Evolutionary conservation across 2,113 vertebrate species (phyloP), one percentile per base, ranked within the genome.

Genomic region (Syngnathus typhle): DNA sequence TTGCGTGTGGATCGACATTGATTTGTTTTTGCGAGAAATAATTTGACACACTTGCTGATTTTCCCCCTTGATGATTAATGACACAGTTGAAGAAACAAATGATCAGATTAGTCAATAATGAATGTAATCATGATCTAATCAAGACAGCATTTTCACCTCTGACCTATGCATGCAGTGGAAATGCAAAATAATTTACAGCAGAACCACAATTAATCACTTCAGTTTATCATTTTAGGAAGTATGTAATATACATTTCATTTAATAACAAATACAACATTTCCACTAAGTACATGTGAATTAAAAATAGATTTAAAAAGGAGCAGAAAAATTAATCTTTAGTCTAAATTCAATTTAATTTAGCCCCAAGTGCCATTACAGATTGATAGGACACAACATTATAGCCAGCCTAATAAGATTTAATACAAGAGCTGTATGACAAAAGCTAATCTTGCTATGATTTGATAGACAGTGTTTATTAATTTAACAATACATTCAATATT

Each of bases 41-140:
- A 61, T 61, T 61, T 61, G 59, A 21, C 19, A 61, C 59, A 41
- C 59, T 61, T 61, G 59, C 59, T 39, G 38, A 61, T 41, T 61
- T 41, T 41, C 38, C 5, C 41, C 59, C 59, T 61, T 61, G 59
- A 61, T 61, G 59, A 61, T 61, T 61, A 21, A 61, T 61, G 59
- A 61, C 59, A 61, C 59, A 61, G 59, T 61, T 23, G 59, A 61
- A 61, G 59, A 61, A 61, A 41, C 38, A 61, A 41, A 61, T 41
- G 59, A 61, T 61, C 59, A 13, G 59, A 41, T 41, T n/a, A 61
- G 19, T 61, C 59, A 13, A 21, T 61, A 61, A 61, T 61, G 59
- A 61, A 41, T 41, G 59, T 61, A 61, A 61, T 61, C 59, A 41
- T n/a, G 10, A 61, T 61, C 59, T 41, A 41, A 61, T 61, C 38